Percentiles rank a stretch among this genome's conserved stretches.
Conservation (phyloP, 2,888 invertebrate species). For the Andrena fulva region DNA sequence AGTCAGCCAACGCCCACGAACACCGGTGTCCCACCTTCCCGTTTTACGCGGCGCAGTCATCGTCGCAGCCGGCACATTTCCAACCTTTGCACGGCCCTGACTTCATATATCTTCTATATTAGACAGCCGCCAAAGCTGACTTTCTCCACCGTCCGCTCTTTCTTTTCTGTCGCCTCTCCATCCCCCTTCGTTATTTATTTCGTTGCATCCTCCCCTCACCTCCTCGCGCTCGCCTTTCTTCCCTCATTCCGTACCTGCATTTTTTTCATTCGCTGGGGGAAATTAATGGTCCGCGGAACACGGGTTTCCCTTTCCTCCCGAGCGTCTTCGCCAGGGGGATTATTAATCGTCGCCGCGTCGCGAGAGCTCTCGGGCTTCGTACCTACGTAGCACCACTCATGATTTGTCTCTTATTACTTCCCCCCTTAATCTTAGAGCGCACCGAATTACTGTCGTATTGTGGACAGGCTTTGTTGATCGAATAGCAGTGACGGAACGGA, state of each 20-base stretch:
- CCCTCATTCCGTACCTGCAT: conserved; percentile 33
- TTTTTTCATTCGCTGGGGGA: conserved; percentile 45
- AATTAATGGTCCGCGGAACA: conserved; percentile 44
- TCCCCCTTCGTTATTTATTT: conserved; percentile 34
- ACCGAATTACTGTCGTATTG: too few species aligned
- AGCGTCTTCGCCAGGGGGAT: conserved; percentile 16
- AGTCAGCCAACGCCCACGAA: conserved; percentile 61
- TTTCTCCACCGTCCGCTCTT: neutral
- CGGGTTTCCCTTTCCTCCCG: conserved; percentile 16
- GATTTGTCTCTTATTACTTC: neutral
- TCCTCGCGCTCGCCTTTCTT: neutral
- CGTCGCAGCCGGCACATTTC: conserved; percentile 35
- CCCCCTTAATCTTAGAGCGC: too few species aligned
- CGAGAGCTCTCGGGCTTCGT: neutral
- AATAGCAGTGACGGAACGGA: too few species aligned
- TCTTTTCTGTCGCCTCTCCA: neutral
- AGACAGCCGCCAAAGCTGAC: conserved; percentile 43
- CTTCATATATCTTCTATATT: conserved; percentile 52
- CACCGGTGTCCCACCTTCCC: conserved; percentile 28
- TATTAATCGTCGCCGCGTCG: conserved; percentile 38
- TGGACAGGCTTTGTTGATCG: too few species aligned
- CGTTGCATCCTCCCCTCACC: neutral
- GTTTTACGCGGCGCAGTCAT: conserved; percentile 45
- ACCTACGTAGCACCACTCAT: neutral
- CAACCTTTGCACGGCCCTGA: conserved; percentile 27